A percentile compares a stretch with the other conserved stretches of the same genome.
These are phyloP conservation scores for Danio choprae DNA, from an alignment of 2,797 vertebrate species.

Conservation along the genomic window DNA sequence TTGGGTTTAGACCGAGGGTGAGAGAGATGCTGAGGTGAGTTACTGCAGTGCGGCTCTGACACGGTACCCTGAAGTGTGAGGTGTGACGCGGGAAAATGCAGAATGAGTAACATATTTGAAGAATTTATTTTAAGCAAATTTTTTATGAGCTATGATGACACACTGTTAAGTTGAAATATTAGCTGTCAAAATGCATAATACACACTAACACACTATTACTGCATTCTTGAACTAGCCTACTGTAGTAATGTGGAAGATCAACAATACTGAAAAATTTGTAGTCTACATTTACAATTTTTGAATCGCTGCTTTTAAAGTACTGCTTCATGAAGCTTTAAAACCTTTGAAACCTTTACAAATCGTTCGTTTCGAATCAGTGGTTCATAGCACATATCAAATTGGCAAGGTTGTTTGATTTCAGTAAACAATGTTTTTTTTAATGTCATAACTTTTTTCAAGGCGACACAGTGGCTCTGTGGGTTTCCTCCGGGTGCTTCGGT, in stretches of 20 bases:
- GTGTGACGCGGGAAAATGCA: neutral
- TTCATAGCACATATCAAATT: too few relatives aligned
- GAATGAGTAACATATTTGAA: neutral
- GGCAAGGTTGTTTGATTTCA: too few relatives aligned
- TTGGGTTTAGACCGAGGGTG: constrained; percentile 11
- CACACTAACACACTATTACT: neutral
- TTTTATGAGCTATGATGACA: neutral
- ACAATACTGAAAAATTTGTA: too few relatives aligned
- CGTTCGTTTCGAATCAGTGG: too few relatives aligned
- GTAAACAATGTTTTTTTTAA: too few relatives aligned
- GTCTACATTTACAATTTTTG: too few relatives aligned
- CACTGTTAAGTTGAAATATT: neutral
- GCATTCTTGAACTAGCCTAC: neutral
- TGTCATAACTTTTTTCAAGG: too few relatives aligned
- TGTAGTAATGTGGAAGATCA: neutral
- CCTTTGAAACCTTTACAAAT: too few relatives aligned
- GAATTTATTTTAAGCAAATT: neutral
- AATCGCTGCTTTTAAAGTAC: too few relatives aligned
- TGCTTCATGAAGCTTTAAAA: too few relatives aligned
- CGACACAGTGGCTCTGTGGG: too few relatives aligned
- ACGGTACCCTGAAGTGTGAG: neutral
- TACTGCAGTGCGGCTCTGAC: constrained; percentile 81
- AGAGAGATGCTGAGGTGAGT: constrained; percentile 69
- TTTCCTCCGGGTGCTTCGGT: too few relatives aligned
- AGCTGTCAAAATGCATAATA: neutral